These are phyloP conservation scores for Gymnoscopelus braueri DNA, from an alignment of 2,797 vertebrate genomes.

Conservation along the genomic window DNA sequence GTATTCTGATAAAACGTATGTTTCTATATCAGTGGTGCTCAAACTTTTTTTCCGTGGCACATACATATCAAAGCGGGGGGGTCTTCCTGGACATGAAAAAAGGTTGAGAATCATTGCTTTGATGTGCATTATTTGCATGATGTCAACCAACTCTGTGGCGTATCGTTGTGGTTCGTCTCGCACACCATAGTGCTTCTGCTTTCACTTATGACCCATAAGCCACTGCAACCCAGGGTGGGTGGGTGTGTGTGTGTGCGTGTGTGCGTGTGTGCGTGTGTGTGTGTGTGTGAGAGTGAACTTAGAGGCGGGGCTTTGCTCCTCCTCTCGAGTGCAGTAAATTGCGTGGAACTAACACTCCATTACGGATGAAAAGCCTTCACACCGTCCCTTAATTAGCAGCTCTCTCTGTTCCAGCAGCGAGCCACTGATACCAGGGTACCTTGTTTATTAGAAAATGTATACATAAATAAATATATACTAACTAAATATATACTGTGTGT, in stretches of 20 bases:
- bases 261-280: neutral
- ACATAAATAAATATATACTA: too few species aligned
- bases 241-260: neutral
- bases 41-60: too few species aligned
- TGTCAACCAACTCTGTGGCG: too few species aligned
- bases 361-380: slow-evolving; percentile 33
- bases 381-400: slow-evolving; percentile 40
- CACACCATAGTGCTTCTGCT: neutral
- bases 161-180: too few species aligned
- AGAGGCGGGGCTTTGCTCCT: neutral
- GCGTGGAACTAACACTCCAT: slow-evolving; percentile 38
- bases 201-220: neutral
- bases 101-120: too few species aligned
- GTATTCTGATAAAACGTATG: too few species aligned
- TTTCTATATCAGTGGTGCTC: too few species aligned
- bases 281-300: neutral
- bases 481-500: too few species aligned
- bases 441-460: too few species aligned
- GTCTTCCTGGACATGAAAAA: too few species aligned
- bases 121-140: too few species aligned
- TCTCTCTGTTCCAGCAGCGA: slow-evolving; percentile 33
- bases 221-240: neutral
- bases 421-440: slow-evolving; percentile 9
- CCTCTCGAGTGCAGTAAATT: slow-evolving; percentile 22
- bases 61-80: too few species aligned